phyloP scores from a whole-genome alignment of 2,797 vertebrate genomes.

The Myotis planiceps region DNA sequence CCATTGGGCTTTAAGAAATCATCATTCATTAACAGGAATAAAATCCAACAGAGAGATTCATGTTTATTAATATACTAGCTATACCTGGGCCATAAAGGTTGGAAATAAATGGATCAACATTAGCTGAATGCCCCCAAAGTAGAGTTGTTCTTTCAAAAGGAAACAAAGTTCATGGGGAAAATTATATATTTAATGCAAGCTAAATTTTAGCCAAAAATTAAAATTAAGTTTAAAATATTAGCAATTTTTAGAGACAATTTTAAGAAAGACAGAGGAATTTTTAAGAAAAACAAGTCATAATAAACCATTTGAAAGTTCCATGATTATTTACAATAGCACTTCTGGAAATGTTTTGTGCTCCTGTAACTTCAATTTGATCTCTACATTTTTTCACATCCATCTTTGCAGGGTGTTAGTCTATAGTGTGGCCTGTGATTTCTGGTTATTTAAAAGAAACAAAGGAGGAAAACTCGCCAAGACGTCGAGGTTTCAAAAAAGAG shows the following conservation, averaged over 20 bases:
- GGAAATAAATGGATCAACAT: slow-evolving; percentile 67
- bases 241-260: slow-evolving; percentile 31
- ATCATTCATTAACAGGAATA: slow-evolving; percentile 70
- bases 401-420: slow-evolving; percentile 85
- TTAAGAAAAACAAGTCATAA: slow-evolving; percentile 73
- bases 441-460: slow-evolving; percentile 83
- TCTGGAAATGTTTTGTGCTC: slow-evolving; percentile 82
- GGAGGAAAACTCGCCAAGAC: slow-evolving; percentile 86
- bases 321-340: slow-evolving; percentile 81
- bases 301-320: slow-evolving; percentile 80
- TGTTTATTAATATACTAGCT: slow-evolving; percentile 74
- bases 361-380: slow-evolving; percentile 84
- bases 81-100: slow-evolving; percentile 72
- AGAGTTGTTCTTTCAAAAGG: slow-evolving; percentile 23
- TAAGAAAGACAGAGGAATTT: slow-evolving; percentile 17
- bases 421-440: slow-evolving; percentile 85
- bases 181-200: slow-evolving; percentile 40
- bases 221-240: slow-evolving; percentile 27
- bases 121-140: slow-evolving; percentile 66
- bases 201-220: slow-evolving; percentile 67
- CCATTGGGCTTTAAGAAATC: slow-evolving; percentile 5
- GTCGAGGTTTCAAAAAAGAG: slow-evolving; percentile 82
- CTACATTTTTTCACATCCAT: slow-evolving; percentile 81
- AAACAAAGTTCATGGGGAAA: slow-evolving; percentile 67
- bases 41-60: slow-evolving; percentile 71